Conservation (phyloP, 2,888 invertebrate genomes). For the Chrysomela aeneicollis region DNA sequence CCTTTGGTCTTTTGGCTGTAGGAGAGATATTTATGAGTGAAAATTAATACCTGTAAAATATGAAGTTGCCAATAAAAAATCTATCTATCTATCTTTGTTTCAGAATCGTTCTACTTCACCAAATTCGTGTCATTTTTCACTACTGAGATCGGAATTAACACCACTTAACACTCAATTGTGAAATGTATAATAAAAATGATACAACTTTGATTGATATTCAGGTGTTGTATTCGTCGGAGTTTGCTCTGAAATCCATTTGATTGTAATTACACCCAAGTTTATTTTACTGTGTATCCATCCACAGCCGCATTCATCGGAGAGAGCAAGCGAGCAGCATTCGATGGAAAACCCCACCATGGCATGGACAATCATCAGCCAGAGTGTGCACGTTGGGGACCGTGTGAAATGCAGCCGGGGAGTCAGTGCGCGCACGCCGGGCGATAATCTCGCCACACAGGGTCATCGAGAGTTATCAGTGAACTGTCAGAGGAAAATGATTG, state of each 20-base stretch:
- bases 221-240: too few species aligned
- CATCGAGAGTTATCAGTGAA: constrained; percentile 13
- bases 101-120: too few species aligned
- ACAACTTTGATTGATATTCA: too few species aligned
- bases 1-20: not conserved
- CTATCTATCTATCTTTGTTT: too few species aligned
- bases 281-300: not conserved
- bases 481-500: not conserved
- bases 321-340: not conserved
- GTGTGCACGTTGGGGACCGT: constrained; percentile 9
- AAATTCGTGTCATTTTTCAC: too few species aligned
- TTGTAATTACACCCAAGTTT: too few species aligned
- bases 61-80: constrained; percentile 7
- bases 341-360: constrained; percentile 5
- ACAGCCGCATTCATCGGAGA: not conserved
- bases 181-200: too few species aligned
- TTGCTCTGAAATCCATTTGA: too few species aligned
- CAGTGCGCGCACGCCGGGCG: constrained; percentile 20
- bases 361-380: not conserved
- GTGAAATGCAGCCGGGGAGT: constrained; percentile 15
- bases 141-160: too few species aligned
- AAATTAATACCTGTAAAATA: not conserved
- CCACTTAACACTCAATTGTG: too few species aligned
- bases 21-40: not conserved
- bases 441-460: constrained; percentile 13